Evolutionary conservation across 2,888 invertebrate genomes (phyloP), one percentile per base, ranked within the genome.

Genomic region (Amphipoea lucens): DNA sequence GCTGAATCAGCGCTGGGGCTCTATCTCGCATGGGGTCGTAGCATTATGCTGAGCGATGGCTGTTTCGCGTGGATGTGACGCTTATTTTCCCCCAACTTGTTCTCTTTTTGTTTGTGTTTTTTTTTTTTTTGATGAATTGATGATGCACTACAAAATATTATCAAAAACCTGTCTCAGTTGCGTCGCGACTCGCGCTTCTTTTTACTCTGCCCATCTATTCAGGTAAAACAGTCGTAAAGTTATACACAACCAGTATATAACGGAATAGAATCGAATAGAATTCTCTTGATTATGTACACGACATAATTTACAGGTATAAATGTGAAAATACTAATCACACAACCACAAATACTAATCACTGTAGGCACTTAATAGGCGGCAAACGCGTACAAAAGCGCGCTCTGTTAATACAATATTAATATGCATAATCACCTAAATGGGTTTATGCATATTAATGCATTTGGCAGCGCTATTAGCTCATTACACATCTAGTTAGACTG

Each of bases 391-490:
- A 78, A 73, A 75, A 83, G 63, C 63, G 78, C 63, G 57, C 29
- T 65, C 54, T 54, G 68, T 62, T 86, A 84, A 84, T 84, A 66
- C 72, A 86, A 79, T 79, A 23, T 23, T 9, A 57, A 23, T 57
- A 83, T 78, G 74, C 84, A 86, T 82, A 29, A 78, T 69, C 69
- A 70, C 17, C 36, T 65, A 75, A 78, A 86, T 78, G 69, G 72
- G 73, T 70, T 75, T 67, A 73, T 78, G 83, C 74, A 86, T 83
- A 86, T 75, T 75, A 83, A 84, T 87, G 79, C 60, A 74, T 72
- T 66, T 62, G 51, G 54, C 57, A 40, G 42, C 17, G 48, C 74
- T 29, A 29, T 29, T 29, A 29, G 29, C 29, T 29, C 51, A 81
- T 72, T 85, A 67, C 14, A 75, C 36, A 62, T 70, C 54, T 80